Base-by-base conservation (phyloP, 2,797 vertebrate species). In the Selene dorsalis region DNA sequence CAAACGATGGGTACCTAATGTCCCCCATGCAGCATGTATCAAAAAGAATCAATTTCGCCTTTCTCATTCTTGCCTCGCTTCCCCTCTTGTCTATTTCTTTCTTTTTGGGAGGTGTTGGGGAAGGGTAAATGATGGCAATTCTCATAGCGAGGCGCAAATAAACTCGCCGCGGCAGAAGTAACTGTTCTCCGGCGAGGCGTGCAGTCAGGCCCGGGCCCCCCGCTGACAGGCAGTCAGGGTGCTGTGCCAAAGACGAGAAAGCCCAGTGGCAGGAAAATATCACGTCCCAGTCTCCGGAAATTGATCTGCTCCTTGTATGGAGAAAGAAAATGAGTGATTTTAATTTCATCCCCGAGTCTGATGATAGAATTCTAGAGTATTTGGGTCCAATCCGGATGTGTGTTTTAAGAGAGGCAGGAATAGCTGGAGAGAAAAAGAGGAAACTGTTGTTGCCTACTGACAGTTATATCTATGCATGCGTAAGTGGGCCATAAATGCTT, bases 91-190 rank as follows among this genome's bases (percentile, higher is more conserved):
- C 90, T 88, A 88, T 94, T 93, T 92, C 91, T 90, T 89, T 92
- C 94, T 90, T 94, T 91, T 92, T 83, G 86, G 89, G 91, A 87
- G 91, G 90, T 86, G 90, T 91, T 86, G 85, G 89, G 85, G 87
- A 90, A 93, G 91, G 94, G 91, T 95, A 95, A 96, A 96, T 95
- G 93, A 94, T 93, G 95, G 95, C 95, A 95, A 95, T 95, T 95
- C 95, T 94, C 94, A 91, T 95, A 92, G 93, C 92, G 92, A 96
- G 93, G 91, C 89, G 91, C 94, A 95, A 95, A 95, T 95, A 95
- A 95, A 95, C 92, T 95, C 93, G 89, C 89, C 82, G 85, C 86
- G 83, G 93, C 93, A 94, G 94, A 95, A 95, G 94, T 94, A 95
- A 94, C 93, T 87, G 93, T 93, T 95, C 94, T 94, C 88, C 89